phyloP scores from a whole-genome alignment of 2,113 vertebrate species.

The Condylura cristata region DNA sequence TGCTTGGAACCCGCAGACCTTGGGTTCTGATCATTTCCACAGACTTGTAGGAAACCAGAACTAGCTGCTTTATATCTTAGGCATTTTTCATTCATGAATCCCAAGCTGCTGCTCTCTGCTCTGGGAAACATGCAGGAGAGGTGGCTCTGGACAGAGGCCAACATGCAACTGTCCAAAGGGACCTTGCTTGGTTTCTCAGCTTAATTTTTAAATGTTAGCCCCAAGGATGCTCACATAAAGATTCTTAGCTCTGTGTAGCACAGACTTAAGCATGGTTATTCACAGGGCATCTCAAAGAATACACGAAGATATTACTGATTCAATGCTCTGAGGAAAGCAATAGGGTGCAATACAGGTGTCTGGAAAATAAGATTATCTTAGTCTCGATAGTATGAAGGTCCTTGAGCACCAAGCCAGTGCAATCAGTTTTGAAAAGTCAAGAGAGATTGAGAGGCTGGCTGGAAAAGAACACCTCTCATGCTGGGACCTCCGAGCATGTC shows the following conservation, averaged over 20 bases:
- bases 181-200: background rate
- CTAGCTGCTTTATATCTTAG: background rate
- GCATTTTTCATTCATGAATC: background rate
- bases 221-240: background rate
- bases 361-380: background rate
- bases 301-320: background rate
- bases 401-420: background rate
- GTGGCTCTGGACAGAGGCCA: background rate
- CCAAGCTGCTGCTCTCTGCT: background rate
- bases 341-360: background rate
- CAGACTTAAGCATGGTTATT: background rate
- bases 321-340: background rate
- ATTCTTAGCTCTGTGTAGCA: background rate
- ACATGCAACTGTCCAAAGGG: background rate
- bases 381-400: background rate
- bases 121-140: background rate
- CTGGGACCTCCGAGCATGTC: background rate
- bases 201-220: background rate
- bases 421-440: background rate
- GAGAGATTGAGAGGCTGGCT: background rate
- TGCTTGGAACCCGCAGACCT: background rate
- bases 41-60: background rate
- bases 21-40: background rate
- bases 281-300: background rate
- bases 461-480: background rate